Percentiles rank a stretch among this genome's conserved stretches.
Evolutionary conservation across 2,888 invertebrate genomes (phyloP).

Genomic region (Brenthis hecate): DNA sequence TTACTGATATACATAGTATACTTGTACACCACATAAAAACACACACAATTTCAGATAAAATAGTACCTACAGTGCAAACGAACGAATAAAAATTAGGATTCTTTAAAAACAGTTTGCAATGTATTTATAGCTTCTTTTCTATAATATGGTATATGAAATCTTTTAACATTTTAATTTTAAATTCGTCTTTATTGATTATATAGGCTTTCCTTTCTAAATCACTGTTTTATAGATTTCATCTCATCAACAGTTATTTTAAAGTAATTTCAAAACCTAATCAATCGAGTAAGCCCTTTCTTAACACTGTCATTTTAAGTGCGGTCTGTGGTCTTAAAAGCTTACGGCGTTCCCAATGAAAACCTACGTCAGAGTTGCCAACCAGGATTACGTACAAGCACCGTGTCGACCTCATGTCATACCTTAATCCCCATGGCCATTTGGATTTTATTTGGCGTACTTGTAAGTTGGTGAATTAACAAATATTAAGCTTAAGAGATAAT

Average conservation of each 20-base stretch:
- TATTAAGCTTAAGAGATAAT: too few species aligned
- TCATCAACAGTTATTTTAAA: background rate
- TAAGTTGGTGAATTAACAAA: background rate
- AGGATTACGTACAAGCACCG: constrained; percentile 33
- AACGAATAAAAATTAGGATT: too few species aligned
- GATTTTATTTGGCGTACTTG: constrained; percentile 24
- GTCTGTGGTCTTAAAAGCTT: constrained; percentile 40
- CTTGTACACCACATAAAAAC: too few species aligned
- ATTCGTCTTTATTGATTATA: too few species aligned
- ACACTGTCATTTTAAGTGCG: constrained; percentile 34
- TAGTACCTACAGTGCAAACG: too few species aligned
- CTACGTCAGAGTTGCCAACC: constrained; percentile 37
- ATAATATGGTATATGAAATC: too few species aligned
- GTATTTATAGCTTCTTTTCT: too few species aligned
- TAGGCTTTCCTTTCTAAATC: background rate
- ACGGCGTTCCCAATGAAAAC: constrained; percentile 37
- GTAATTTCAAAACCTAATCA: constrained; percentile 23
- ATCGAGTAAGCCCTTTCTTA: constrained; percentile 23
- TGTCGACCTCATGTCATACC: constrained; percentile 35
- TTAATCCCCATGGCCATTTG: constrained; percentile 28
- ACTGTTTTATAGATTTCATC: too few species aligned
- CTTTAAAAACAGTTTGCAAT: too few species aligned
- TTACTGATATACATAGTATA: too few species aligned
- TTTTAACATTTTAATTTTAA: too few species aligned
- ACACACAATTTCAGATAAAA: too few species aligned